phyloP scores from a whole-genome alignment of 2,113 vertebrate species.

The Sapayoa aenigma region DNA sequence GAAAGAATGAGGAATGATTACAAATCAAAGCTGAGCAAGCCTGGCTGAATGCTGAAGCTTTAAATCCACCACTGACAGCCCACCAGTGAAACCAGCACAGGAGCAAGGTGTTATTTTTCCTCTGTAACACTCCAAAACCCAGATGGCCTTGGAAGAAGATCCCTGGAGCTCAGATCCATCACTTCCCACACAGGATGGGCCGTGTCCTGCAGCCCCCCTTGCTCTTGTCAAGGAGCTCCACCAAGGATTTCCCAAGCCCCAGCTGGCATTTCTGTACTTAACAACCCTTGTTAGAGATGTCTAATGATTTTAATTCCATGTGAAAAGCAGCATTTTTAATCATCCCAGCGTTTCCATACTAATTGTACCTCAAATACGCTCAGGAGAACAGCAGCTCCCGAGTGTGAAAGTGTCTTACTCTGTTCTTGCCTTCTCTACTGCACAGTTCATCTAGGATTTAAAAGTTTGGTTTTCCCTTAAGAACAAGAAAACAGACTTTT shows the following conservation, averaged over 20 bases:
- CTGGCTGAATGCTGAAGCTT: rapidly evolving
- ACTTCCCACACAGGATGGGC: rapidly evolving
- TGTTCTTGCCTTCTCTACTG: neutral
- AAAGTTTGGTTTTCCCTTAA: neutral
- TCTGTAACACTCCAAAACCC: neutral
- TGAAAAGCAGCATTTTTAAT: neutral
- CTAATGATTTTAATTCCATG: neutral
- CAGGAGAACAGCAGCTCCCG: neutral
- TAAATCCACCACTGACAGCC: neutral
- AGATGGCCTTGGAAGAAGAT: neutral
- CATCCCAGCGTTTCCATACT: neutral
- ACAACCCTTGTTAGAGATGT: neutral
- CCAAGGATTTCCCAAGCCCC: rapidly evolving
- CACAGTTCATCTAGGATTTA: neutral
- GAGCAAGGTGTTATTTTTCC: neutral
- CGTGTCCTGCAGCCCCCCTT: neutral
- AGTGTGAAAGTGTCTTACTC: too few relatives aligned
- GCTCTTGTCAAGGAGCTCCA: neutral
- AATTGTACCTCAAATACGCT: rapidly evolving
- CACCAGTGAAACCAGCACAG: rapidly evolving
- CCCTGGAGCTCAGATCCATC: neutral
- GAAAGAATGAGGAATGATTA: neutral
- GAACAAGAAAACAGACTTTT: neutral
- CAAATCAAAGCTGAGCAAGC: neutral
- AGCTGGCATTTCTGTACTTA: neutral